Evolutionary conservation across 2,797 vertebrate species (phyloP).

Genomic region (Crenuchus spilurus): DNA sequence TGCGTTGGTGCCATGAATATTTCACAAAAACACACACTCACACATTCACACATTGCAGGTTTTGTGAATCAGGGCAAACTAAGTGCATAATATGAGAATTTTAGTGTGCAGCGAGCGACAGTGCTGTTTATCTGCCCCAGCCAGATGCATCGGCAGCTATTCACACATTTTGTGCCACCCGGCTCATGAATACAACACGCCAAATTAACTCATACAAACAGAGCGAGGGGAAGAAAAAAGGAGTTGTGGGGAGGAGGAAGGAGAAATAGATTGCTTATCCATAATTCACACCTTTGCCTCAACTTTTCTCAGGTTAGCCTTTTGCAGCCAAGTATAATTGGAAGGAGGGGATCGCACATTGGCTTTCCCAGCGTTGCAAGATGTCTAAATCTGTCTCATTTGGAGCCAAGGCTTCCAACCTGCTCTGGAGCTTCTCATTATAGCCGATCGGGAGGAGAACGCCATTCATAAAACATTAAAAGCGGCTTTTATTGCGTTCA

Average conservation of each 20-base stretch:
- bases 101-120: conserved; percentile 23
- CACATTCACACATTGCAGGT: too few species aligned
- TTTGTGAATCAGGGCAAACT: background rate
- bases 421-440: conserved; percentile 29
- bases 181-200: conserved; percentile 32
- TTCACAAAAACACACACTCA: conserved; percentile 14
- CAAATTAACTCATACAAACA: conserved; percentile 26
- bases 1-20: background rate
- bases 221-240: background rate
- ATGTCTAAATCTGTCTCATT: background rate
- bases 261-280: conserved; percentile 19
- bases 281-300: conserved; percentile 7
- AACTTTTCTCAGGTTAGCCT: background rate
- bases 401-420: background rate
- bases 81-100: conserved; percentile 5
- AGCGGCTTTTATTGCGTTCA: conserved; percentile 68
- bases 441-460: conserved; percentile 24
- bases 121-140: conserved; percentile 44
- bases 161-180: conserved; percentile 27
- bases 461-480: conserved; percentile 73
- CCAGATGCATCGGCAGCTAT: conserved; percentile 42
- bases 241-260: conserved; percentile 20
- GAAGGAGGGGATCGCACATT: background rate
- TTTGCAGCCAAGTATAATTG: conserved; percentile 2
- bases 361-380: background rate